Evolutionary conservation across 2,113 vertebrate genomes (phyloP).

Genomic region (Aplodontia rufa): DNA sequence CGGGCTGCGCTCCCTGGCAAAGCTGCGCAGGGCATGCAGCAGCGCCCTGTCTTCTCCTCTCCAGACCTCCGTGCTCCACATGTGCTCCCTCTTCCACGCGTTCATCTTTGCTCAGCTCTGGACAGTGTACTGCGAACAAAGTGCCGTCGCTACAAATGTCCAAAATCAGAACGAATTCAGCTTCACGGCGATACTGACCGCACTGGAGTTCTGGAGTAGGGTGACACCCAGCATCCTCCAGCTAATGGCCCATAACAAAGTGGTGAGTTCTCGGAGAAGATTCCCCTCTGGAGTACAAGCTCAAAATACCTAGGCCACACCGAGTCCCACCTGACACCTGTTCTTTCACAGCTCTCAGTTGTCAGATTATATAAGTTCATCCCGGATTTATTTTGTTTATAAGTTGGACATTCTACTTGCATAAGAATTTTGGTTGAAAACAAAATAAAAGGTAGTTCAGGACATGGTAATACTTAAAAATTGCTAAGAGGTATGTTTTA

Average conservation of each 20-base stretch:
- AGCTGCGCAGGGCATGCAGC: rapidly evolving
- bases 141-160: constrained; percentile 90
- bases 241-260: constrained; percentile 99
- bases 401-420: background rate
- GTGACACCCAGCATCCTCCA: constrained; percentile 98
- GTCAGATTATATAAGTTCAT: background rate
- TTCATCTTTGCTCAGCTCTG: constrained; percentile 99
- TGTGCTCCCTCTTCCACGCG: constrained; percentile 98
- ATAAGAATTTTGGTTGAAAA: background rate
- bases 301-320: background rate
- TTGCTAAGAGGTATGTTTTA: background rate
- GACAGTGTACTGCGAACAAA: constrained; percentile 99
- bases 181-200: constrained; percentile 95
- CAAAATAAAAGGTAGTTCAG: background rate
- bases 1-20: background rate
- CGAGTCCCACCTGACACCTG: background rate
- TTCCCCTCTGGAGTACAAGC: background rate
- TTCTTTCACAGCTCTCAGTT: background rate
- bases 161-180: constrained; percentile 97
- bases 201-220: constrained; percentile 98
- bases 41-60: constrained; percentile 57
- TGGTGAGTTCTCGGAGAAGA: constrained; percentile 86
- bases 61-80: constrained; percentile 98
- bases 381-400: background rate
- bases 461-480: background rate